A percentile compares a stretch with the other conserved stretches of the same genome.
These are phyloP conservation scores for Odontamblyopus rebecca DNA, from an alignment of 2,797 vertebrate genomes.

Conservation along the genomic window DNA sequence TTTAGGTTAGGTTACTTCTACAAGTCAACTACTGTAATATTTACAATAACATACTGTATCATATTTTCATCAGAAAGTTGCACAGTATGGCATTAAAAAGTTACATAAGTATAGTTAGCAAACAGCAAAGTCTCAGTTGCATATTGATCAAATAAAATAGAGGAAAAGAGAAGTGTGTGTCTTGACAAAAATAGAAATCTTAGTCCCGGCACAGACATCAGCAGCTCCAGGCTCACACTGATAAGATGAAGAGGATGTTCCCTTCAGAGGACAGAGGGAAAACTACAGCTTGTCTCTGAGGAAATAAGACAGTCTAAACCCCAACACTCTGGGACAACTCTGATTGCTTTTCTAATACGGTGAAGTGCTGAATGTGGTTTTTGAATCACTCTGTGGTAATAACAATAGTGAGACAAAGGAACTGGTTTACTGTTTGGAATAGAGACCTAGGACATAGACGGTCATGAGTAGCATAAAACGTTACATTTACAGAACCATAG, in stretches of 20 bases:
- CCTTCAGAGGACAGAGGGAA: slow-evolving; percentile 31
- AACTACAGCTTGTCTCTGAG: slow-evolving; percentile 25
- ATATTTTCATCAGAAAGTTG: too few species aligned
- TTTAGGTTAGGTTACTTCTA: too few species aligned
- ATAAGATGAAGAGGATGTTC: slow-evolving; percentile 21
- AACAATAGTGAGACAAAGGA: slow-evolving; percentile 40
- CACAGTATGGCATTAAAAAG: too few species aligned
- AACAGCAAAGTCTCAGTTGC: too few species aligned
- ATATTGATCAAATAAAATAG: background rate
- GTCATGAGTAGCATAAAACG: background rate
- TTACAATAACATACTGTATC: too few species aligned
- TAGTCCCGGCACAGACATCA: slow-evolving; percentile 40
- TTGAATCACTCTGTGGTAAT: slow-evolving; percentile 48
- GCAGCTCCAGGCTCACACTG: slow-evolving; percentile 21
- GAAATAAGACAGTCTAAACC: slow-evolving; percentile 53
- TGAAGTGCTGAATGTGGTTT: slow-evolving; percentile 53
- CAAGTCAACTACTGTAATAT: too few species aligned
- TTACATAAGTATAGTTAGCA: too few species aligned
- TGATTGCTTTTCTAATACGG: slow-evolving; percentile 56
- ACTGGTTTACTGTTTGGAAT: slow-evolving; percentile 20
- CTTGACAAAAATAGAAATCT: slow-evolving; percentile 41
- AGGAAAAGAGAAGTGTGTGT: slow-evolving; percentile 16
- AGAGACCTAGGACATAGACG: background rate
- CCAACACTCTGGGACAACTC: slow-evolving; percentile 39
- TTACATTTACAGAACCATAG: too few species aligned